Evolutionary conservation across 2,113 vertebrate genomes (phyloP), one percentile per base, ranked within the genome.

Genomic region (Fulmarus glacialis): DNA sequence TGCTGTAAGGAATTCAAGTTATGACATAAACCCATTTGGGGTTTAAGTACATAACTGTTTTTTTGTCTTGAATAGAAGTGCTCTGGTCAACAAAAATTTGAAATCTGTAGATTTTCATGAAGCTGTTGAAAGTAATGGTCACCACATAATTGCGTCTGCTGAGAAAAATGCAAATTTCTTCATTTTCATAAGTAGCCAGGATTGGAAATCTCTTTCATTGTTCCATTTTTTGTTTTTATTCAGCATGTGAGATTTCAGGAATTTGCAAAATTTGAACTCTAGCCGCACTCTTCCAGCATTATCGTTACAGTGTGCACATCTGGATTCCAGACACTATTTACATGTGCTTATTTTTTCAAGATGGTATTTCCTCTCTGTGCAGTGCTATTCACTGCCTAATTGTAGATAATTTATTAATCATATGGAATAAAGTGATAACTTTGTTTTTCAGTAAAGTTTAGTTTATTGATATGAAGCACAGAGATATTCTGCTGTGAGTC

Each of bases 301-400:
- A 92, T 73, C 78, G 60, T 68, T 92, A 63, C 50, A 94, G 45
- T 68, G 87, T 96, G 48, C 87, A 96, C 97, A 98, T 98, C 96
- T 98, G 98, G 96, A 94, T 79, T 81, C 88, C 96, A 98, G 98
- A 98, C 74, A 67, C 80, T 32, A 71, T 72, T 77, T 71, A 62
- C 38, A 77, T 63, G 13, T 47, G 36, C 52, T 82, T 77, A 14
- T 82, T 93, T 90, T 93, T 72, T 55, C 71, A 88, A 67, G 23
- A 81, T 55, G 17, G 80, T 79, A 29, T 77, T 97, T 96, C 89
- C 75, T 84, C 40, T 82, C 47, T 67, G 63, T 55, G 74, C 80
- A 74, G 34, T 78, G 29, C 78, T 83, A 30, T 71, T 95, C 22
- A 15, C 43, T 91, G 85, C 52, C 63, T 95, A 66, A 93, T 71